These are phyloP conservation scores for Chaetophractus vellerosus DNA, from an alignment of 2,797 vertebrate genomes.

Conservation along the genomic window DNA sequence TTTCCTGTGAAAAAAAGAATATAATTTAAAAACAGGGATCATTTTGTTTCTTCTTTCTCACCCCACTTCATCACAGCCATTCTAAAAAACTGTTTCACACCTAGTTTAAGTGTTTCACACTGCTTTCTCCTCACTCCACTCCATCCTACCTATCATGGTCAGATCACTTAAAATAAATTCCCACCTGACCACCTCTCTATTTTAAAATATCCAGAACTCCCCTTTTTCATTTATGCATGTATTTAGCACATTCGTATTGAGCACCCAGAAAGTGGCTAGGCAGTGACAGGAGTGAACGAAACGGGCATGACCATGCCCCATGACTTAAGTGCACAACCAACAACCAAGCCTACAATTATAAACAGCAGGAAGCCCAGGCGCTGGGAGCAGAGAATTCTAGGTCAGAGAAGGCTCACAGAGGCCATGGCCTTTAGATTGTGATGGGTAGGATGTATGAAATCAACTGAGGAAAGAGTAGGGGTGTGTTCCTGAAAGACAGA, in stretches of 20 bases:
- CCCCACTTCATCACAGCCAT: neutral
- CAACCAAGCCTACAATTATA: neutral
- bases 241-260: constrained; percentile 13
- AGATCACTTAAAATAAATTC: neutral
- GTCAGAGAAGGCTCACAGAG: neutral
- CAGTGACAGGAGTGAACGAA: neutral
- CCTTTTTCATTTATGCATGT: neutral
- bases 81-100: neutral
- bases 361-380: neutral
- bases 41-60: neutral
- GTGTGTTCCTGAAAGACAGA: neutral
- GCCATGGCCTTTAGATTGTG: neutral
- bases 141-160: neutral
- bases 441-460: neutral
- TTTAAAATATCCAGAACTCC: neutral
- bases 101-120: neutral
- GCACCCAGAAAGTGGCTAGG: neutral
- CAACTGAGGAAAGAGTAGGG: neutral
- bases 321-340: neutral
- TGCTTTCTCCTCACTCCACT: neutral
- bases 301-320: neutral
- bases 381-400: neutral
- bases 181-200: neutral
- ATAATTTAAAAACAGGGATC: neutral
- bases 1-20: constrained; percentile 30